Conservation (phyloP, 1,140 invertebrate species). For the Metopolophium dirhodum region DNA sequence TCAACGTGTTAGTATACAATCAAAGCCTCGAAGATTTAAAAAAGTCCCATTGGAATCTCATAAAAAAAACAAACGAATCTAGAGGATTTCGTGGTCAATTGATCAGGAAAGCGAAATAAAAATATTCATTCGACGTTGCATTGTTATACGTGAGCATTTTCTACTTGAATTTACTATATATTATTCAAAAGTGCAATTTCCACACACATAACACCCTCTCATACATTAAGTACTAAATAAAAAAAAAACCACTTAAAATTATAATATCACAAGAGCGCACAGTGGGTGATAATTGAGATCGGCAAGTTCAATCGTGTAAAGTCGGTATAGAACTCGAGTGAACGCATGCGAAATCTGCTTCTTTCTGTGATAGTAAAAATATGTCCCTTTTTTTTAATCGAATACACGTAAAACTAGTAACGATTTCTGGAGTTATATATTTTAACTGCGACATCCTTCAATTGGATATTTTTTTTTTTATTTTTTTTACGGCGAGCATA, state of each 20-base stretch:
- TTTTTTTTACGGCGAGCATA: background rate
- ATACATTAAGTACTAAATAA: background rate
- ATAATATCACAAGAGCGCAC: background rate
- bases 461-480: conserved; percentile 3
- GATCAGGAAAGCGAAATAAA: background rate
- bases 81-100: conserved; percentile 40
- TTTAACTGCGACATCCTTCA: background rate
- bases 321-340: background rate
- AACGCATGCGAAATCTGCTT: background rate
- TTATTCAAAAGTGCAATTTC: background rate
- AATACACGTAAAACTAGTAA: background rate
- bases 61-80: conserved; percentile 35
- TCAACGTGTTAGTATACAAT: conserved; percentile 42
- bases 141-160: background rate
- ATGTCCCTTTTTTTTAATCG: conserved; percentile 3
- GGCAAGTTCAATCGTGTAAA: background rate
- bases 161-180: background rate
- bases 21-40: conserved; percentile 28
- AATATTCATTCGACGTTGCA: background rate
- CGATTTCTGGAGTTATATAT: background rate
- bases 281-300: background rate
- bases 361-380: background rate
- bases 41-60: conserved; percentile 27
- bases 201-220: background rate
- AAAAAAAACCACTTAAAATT: conserved; percentile 1